Percentiles rank a stretch among this genome's conserved stretches.
Evolutionary conservation across 2,113 vertebrate genomes (phyloP).

Genomic region (Microtus richardsoni): DNA sequence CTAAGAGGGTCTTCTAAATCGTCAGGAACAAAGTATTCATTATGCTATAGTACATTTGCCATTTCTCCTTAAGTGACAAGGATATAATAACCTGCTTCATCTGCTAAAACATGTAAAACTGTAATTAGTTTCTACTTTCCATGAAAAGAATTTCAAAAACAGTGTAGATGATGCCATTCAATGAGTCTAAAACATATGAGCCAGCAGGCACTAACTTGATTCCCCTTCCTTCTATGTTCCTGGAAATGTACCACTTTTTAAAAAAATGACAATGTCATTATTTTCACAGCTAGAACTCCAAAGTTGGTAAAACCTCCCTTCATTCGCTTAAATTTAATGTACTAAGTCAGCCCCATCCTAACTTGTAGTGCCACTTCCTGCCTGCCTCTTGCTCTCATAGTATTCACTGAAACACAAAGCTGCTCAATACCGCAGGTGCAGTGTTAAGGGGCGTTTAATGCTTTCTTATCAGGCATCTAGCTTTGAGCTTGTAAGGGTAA

Average conservation of each 20-base stretch:
- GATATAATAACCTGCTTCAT: constrained; percentile 49
- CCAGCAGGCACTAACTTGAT: background rate
- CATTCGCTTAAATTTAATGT: background rate
- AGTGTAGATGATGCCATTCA: background rate
- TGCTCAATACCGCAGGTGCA: constrained; percentile 43
- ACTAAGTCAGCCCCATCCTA: background rate
- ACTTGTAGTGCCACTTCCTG: background rate
- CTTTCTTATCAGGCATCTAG: constrained; percentile 8
- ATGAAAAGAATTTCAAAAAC: constrained; percentile 37
- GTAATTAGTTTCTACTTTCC: constrained; percentile 36
- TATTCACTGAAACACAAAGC: constrained; percentile 27
- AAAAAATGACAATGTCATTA: background rate
- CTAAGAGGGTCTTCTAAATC: constrained; percentile 31
- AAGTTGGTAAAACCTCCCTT: background rate
- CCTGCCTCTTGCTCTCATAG: background rate
- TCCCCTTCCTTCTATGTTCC: background rate
- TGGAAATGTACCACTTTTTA: background rate
- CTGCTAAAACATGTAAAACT: constrained; percentile 32
- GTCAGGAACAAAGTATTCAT: constrained; percentile 41
- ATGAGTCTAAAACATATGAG: background rate
- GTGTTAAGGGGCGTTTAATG: background rate
- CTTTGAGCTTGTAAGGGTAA: background rate
- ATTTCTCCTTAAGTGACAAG: constrained; percentile 60
- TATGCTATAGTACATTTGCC: background rate
- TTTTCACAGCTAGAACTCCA: background rate